Evolutionary conservation across 2,888 invertebrate species (phyloP).

Genomic region (Heliconius aoede): DNA sequence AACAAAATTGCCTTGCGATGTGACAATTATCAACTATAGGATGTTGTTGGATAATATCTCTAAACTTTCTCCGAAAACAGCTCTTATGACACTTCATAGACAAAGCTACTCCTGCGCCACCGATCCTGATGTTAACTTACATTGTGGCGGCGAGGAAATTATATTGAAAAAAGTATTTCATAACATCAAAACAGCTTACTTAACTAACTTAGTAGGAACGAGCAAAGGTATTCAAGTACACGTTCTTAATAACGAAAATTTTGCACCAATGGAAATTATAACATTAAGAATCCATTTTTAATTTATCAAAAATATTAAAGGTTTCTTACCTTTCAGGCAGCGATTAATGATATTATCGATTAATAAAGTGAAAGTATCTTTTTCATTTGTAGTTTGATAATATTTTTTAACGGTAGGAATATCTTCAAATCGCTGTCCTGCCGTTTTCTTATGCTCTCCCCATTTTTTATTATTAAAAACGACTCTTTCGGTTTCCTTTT

Average conservation of each 20-base stretch:
- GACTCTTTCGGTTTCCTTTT: slow-evolving; percentile 63
- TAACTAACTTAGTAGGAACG: slow-evolving; percentile 73
- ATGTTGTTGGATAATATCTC: slow-evolving; percentile 53
- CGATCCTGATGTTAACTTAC: slow-evolving; percentile 49
- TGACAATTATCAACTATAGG: slow-evolving; percentile 68
- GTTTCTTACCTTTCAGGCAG: no score
- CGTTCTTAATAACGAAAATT: slow-evolving; percentile 59
- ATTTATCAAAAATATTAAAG: not conserved
- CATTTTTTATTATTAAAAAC: slow-evolving; percentile 63
- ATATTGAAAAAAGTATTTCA: slow-evolving; percentile 63
- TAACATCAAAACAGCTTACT: slow-evolving; percentile 60
- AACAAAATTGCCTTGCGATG: slow-evolving; percentile 70
- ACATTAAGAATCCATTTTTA: slow-evolving; percentile 65
- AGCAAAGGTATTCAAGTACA: slow-evolving; percentile 58
- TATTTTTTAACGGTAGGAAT: slow-evolving; percentile 66
- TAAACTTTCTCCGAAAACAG: slow-evolving; percentile 54
- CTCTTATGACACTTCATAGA: slow-evolving; percentile 66
- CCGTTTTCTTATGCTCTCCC: slow-evolving; percentile 64
- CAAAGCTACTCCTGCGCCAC: slow-evolving; percentile 66
- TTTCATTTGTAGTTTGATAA: no score
- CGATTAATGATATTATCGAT: no score
- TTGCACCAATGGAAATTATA: slow-evolving; percentile 69
- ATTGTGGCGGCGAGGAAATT: slow-evolving; percentile 63
- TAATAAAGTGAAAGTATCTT: no score
- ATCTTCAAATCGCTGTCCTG: slow-evolving; percentile 67